Evolutionary conservation across 2,113 vertebrate species (phyloP), one percentile per base, ranked within the genome.

Genomic region (Ptilorrhoa leucosticta): DNA sequence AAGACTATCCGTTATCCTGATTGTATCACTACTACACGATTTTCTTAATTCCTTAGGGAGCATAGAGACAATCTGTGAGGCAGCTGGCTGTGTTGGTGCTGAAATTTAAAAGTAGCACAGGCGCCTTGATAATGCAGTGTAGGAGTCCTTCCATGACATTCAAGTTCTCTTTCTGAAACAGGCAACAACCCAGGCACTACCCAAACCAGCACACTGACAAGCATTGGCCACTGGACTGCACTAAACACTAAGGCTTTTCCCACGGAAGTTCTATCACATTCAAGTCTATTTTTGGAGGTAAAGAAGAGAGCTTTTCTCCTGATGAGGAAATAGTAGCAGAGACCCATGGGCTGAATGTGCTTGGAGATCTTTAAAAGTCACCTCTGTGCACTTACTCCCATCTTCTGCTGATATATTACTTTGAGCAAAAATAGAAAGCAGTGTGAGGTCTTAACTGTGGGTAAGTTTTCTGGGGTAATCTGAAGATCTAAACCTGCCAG

Each of bases 11-110:
- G 3, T 66, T 48, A 5, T 15, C 39, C 12, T 18, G 24, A 44
- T 4, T 30, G 24, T 33, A 54, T 20, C 13, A 1, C 24, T 66
- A 4, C n/a, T 44, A 8, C 27, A 18, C 1, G 0, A 9, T 35
- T 66, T 63, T 64, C 42, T 57, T n/a, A 24, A n/a, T 68, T 57
- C 33, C 23, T 53, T 39, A 17, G 1, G 1, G 33, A 30, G 21
- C 9, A 1, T 1, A 42, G 23, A 51, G 56, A 58, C 21, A 39
- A 2, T 2, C 31, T n/a, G 26, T 19, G 47, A 50, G 17, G n/a
- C 70, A 66, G 5, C 12, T 47, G 37, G 6, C 47, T 47, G 0
- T 15, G 17, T 13, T 65, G 40, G 51, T 80, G 58, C 57, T 7
- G 2, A 61, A 57, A 66, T 19, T 13, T 54, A 19, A 13, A 58